Evolutionary conservation across 2,113 vertebrate species (phyloP).

Genomic region (Trematomus loennbergii): DNA sequence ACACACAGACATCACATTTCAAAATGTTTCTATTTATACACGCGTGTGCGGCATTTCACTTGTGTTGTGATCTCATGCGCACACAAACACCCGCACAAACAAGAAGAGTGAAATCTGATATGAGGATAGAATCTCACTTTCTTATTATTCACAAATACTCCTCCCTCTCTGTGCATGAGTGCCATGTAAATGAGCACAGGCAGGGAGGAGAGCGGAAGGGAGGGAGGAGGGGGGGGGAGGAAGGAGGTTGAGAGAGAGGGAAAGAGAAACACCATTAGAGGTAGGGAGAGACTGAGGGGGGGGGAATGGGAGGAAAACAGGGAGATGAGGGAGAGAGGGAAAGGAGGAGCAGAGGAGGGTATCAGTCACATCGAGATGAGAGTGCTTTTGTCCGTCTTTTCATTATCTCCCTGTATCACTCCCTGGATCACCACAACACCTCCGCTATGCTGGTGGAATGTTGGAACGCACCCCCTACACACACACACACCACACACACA

Average conservation of each 20-base stretch:
- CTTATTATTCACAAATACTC: conserved; percentile 85
- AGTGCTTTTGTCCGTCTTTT: conserved; percentile 89
- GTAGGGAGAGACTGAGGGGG: conserved; percentile 65
- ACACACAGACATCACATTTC: conserved; percentile 63
- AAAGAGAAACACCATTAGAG: conserved; percentile 74
- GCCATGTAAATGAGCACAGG: conserved; percentile 87
- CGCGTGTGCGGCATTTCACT: conserved; percentile 52
- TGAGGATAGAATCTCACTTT: conserved; percentile 74
- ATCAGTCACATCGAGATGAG: conserved; percentile 85
- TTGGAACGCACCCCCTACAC: conserved; percentile 71
- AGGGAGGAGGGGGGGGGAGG: conserved; percentile 39
- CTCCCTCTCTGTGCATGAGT: conserved; percentile 81
- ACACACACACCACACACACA: conserved; percentile 24
- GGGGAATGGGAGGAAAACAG: conserved; percentile 65
- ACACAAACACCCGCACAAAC: conserved; percentile 62
- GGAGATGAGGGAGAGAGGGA: conserved; percentile 59
- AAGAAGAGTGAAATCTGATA: conserved; percentile 64
- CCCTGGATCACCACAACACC: conserved; percentile 85
- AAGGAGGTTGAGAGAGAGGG: conserved; percentile 56
- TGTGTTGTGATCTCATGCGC: conserved; percentile 59
- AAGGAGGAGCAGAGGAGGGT: conserved; percentile 73
- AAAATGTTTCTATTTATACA: conserved; percentile 77
- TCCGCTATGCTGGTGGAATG: conserved; percentile 82
- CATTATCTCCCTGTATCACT: conserved; percentile 87
- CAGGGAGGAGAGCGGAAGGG: conserved; percentile 50